These are phyloP conservation scores for Megaptera novaeangliae DNA, from an alignment of 2,113 vertebrate genomes.

Conservation along the genomic window DNA sequence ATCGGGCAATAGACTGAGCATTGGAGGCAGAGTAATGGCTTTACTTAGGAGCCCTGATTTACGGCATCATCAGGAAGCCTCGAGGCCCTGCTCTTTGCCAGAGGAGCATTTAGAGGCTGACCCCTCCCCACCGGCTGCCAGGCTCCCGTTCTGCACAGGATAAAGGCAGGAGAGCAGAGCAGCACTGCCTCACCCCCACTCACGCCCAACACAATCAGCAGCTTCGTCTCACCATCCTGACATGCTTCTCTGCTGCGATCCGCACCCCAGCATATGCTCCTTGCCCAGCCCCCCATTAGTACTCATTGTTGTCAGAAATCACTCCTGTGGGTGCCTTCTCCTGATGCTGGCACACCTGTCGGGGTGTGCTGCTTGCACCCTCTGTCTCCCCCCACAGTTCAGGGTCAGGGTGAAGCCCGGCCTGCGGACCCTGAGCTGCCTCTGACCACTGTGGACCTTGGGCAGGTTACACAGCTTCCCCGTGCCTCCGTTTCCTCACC, in stretches of 20 bases:
- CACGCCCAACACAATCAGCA: too few relatives aligned
- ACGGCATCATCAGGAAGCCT: conserved; percentile 49
- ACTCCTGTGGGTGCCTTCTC: too few relatives aligned
- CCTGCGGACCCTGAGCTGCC: not conserved
- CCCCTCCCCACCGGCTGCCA: not conserved
- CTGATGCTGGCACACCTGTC: not conserved
- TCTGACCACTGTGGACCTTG: not conserved
- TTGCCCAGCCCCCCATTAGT: not conserved
- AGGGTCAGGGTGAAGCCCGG: not conserved
- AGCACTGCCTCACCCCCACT: not conserved
- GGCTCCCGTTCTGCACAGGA: not conserved
- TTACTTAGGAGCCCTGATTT: conserved; percentile 71
- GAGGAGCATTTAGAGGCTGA: not conserved
- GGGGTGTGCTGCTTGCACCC: not conserved
- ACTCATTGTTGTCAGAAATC: not conserved
- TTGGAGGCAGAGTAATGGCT: conserved; percentile 43
- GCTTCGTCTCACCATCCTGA: not conserved
- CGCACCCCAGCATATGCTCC: not conserved
- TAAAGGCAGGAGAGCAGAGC: not conserved
- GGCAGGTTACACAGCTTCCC: too few relatives aligned
- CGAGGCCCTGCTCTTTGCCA: not conserved
- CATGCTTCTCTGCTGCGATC: not conserved
- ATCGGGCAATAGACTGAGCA: conserved; percentile 46
- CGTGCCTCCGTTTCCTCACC: not conserved
- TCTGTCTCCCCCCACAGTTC: not conserved